Base-by-base conservation (phyloP, 2,888 invertebrate genomes). In the Nephrotoma guestfalica region DNA sequence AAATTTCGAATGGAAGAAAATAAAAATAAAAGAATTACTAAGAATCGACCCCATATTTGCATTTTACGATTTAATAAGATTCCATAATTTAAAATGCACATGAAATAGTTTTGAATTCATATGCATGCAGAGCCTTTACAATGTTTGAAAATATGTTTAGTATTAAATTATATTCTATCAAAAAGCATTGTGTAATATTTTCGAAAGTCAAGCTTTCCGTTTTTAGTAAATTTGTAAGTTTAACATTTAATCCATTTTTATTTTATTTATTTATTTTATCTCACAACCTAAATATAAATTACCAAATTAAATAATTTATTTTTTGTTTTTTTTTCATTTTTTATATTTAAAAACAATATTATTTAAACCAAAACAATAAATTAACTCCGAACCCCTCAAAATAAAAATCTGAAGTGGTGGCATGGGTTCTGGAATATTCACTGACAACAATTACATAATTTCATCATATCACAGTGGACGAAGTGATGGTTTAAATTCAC, bases 371-470 rank as follows among this genome's bases (percentile, higher is more conserved):
- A 30, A 84, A 84, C 13, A 84, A 84, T 13, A 41, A 15, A 84
- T 84, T 15, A 84, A 84, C 41, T n/a, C 5, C 41, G 42, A 84
- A 84, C 13, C 41, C 6, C 6, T 11, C 30, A 7, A 42, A 84
- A 71, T 71, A n/a, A 13, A 30, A 30, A 30, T 30, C 30, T 84
- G 84, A 84, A 86, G 86, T 51, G 86, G 86, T 86, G 86, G 86
- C 30, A 86, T 86, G 51, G 57, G 57, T 57, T 86, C 86, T 51
- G 86, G 86, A 41, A 86, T 86, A 51, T 86, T 86, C 51, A 86
- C 41, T 86, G 51, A 57, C 41, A 45, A 85, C 43, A 85, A 85
- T 85, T 85, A 85, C 43, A 85, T 85, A 85, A 43, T 85, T 18
- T 43, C 85, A 85, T 85, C 85, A 85, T 85, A 42, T 85, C 85